A percentile compares a stretch with the other conserved stretches of the same genome.
Evolutionary conservation across 1,140 invertebrate genomes (phyloP).

Genomic region (Phenacoccus solenopsis): DNA sequence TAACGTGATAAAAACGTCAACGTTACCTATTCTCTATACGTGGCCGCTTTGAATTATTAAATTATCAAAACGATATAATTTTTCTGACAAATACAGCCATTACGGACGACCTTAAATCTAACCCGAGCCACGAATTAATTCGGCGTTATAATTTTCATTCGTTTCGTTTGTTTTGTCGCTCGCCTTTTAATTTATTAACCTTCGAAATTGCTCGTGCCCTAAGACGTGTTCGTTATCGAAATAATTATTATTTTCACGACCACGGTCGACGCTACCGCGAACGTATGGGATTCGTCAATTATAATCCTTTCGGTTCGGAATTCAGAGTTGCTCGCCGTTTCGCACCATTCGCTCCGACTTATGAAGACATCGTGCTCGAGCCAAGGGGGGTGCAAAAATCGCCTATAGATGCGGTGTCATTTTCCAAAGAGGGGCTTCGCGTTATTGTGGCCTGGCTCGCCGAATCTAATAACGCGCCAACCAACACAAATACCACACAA

Average conservation of each 20-base stretch:
- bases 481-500: slow-evolving; percentile 16
- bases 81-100: slow-evolving; percentile 13
- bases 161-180: too few species aligned
- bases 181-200: too few species aligned
- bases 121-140: slow-evolving; percentile 7
- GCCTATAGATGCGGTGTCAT: background rate
- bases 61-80: slow-evolving; percentile 17
- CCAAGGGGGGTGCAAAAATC: background rate
- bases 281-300: too few species aligned
- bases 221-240: too few species aligned
- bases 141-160: too few species aligned
- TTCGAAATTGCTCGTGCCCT: too few species aligned
- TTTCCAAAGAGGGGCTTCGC: background rate
- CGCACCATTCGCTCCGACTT: too few species aligned
- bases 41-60: slow-evolving; percentile 1
- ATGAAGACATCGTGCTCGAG: too few species aligned
- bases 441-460: background rate
- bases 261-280: too few species aligned
- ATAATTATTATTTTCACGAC: too few species aligned
- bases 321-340: too few species aligned
- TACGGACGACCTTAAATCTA: background rate
- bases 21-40: background rate
- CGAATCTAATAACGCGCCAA: slow-evolving; percentile 15
- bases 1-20: slow-evolving; percentile 15
- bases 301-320: too few species aligned